Percentiles rank a stretch among this genome's conserved stretches.
These are phyloP conservation scores for Coracias cyanogaster DNA, from an alignment of 2,797 vertebrate species.

Conservation along the genomic window DNA sequence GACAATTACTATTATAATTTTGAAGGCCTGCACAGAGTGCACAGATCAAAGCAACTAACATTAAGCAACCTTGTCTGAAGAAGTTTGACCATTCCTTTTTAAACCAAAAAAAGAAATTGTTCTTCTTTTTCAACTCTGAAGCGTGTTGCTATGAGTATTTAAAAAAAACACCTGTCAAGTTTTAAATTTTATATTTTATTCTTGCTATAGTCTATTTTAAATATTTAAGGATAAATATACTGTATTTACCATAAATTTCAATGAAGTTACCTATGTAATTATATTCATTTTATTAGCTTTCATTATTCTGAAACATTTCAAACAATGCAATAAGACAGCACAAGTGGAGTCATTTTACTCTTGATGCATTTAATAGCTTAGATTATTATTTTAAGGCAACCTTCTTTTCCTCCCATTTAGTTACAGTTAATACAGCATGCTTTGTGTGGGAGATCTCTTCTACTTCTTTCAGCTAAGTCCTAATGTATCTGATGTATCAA, in stretches of 20 bases:
- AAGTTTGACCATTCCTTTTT: neutral
- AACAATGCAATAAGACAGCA: neutral
- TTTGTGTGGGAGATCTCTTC: slow-evolving; percentile 30
- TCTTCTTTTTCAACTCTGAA: neutral
- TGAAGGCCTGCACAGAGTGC: neutral
- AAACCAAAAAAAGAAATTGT: neutral
- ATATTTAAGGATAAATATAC: slow-evolving; percentile 19
- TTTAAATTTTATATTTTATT: neutral
- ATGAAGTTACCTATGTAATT: neutral
- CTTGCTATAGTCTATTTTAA: neutral
- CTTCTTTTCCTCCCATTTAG: neutral
- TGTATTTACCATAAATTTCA: neutral
- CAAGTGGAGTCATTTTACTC: neutral
- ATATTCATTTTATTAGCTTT: neutral
- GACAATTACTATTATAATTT: neutral
- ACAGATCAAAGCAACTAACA: neutral
- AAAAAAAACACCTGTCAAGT: too few relatives aligned
- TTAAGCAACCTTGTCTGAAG: neutral
- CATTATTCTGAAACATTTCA: slow-evolving; percentile 10
- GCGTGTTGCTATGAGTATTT: neutral
- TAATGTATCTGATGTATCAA: slow-evolving; percentile 3
- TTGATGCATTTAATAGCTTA: neutral
- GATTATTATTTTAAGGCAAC: neutral
- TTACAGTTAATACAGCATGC: neutral
- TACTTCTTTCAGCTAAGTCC: slow-evolving; percentile 17